These are phyloP conservation scores for Falco cherrug DNA, from an alignment of 2,797 vertebrate genomes.

Conservation along the genomic window DNA sequence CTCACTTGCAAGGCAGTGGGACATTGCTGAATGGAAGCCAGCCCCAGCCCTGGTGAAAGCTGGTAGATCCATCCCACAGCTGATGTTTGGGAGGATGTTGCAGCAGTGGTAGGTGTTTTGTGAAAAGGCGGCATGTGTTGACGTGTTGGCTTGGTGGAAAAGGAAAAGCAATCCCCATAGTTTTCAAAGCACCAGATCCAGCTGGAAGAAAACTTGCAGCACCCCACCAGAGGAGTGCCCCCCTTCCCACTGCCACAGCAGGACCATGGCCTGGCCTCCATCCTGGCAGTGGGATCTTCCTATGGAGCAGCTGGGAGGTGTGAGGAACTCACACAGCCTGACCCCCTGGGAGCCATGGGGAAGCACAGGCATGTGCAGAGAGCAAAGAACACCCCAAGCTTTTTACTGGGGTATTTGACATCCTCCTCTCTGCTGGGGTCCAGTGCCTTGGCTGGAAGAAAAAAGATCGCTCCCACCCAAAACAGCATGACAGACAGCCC, in stretches of 20 bases:
- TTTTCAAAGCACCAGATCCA: neutral
- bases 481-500: neutral
- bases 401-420: neutral
- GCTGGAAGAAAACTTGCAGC: neutral
- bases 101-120: neutral
- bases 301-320: neutral
- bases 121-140: neutral
- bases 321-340: neutral
- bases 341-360: rapidly evolving
- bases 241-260: rapidly evolving
- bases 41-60: neutral
- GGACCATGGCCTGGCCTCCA: neutral
- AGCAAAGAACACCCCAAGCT: neutral
- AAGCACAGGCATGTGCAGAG: neutral
- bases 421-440: neutral
- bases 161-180: neutral
- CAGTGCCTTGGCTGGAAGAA: neutral
- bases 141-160: neutral
- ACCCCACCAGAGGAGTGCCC: neutral
- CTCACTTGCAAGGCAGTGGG: neutral
- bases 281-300: neutral
- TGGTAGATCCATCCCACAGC: neutral
- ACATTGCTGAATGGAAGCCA: neutral
- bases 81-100: neutral
- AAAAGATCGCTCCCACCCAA: neutral